phyloP scores from a whole-genome alignment of 92 coral and sea anemone species.

The Phymanthus crucifer region DNA sequence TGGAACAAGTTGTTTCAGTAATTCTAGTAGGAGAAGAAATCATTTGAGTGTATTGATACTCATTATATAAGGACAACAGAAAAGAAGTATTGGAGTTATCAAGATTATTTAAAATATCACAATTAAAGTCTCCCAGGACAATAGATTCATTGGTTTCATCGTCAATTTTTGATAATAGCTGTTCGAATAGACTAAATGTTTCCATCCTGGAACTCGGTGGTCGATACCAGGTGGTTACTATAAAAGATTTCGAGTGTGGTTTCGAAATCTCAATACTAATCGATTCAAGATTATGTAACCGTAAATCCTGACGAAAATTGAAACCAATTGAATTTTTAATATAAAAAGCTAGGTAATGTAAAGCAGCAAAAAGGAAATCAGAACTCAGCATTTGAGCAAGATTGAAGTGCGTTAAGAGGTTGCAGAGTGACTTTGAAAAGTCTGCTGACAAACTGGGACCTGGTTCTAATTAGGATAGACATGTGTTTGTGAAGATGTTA shows the following conservation, averaged over 20 bases:
- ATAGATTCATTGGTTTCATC: not conserved
- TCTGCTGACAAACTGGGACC: no score
- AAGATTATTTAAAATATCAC: not conserved
- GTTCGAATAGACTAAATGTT: not conserved
- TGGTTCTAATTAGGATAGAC: no score
- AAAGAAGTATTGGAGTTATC: not conserved
- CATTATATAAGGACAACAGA: not conserved
- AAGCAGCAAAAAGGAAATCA: no score
- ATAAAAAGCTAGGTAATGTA: no score
- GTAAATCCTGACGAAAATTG: no score
- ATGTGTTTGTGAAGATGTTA: no score
- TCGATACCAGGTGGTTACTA: not conserved
- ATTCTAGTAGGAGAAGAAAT: not conserved
- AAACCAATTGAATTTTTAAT: no score
- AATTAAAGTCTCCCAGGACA: no score
- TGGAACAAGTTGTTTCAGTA: not conserved
- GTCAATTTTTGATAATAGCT: not conserved
- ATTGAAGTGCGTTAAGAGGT: no score
- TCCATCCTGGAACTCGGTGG: not conserved
- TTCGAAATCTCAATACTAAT: not conserved
- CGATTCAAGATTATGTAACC: no score
- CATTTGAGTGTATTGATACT: not conserved
- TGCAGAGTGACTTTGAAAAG: no score
- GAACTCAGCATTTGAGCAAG: no score
- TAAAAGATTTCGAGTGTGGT: not conserved